Evolutionary conservation across 2,888 invertebrate species (phyloP), one percentile per base, ranked within the genome.

Genomic region (Lepidonotus clava): DNA sequence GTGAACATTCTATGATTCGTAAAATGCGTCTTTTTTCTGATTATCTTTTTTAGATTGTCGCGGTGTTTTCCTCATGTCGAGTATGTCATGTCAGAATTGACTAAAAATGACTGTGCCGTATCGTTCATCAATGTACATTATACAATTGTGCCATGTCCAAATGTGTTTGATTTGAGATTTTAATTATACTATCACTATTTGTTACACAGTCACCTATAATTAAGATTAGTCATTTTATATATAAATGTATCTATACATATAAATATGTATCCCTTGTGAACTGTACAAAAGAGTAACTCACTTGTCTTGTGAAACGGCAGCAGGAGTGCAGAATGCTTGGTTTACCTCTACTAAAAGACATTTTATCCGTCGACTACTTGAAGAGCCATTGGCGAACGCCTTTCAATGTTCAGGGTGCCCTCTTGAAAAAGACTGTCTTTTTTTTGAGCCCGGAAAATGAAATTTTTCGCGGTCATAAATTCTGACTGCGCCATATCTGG

Each of bases 281-380:
- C 11, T 61, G 61, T 61, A 61, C 61, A 61, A 61, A 28, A 61
- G 24, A 61, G 61, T 61, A 28, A n/a, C 61, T 61, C 61, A 61
- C 61, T 61, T 61, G 61, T 61, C 61, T 61, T 61, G 61, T 61
- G 61, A 61, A 61, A 61, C 61, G 61, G 61, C 61, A 61, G 61
- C 61, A 61, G 61, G 28, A 24, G 14, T 24, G 61, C 21, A 24
- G 61, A 61, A 32, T 61, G 61, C 24, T 28, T 28, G 61, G 61
- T 61, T 61, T 24, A 32, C 61, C 61, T 61, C 61, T n/a, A n/a
- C 28, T 14, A 4, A 24, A 61, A 28, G 61, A 11, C 24, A 61
- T n/a, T 28, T 61, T 24, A 61, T 28, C 61, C 28, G 61, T 61
- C 5, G 11, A 61, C 61, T 61, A 61, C 61, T 61, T 61, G 61